Conservation (phyloP, 2,797 vertebrate species). For the Clarias pachynema region DNA sequence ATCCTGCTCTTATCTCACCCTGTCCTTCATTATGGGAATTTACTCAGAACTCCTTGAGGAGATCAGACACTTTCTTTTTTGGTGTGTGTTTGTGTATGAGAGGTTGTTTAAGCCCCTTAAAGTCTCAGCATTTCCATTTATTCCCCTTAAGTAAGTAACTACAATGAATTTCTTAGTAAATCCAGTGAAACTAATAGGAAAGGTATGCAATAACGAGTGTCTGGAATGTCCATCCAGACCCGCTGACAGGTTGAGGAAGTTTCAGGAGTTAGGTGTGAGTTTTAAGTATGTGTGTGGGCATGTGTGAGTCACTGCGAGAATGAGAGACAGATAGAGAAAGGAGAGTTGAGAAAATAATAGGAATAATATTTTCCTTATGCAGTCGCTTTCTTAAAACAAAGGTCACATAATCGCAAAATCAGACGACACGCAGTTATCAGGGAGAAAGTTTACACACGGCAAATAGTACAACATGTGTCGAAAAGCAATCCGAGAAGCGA, state of each 20-base stretch:
- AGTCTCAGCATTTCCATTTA: too few species aligned
- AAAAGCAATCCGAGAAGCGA: background rate
- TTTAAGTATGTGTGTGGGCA: background rate
- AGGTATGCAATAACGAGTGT: background rate
- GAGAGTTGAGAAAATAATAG: background rate
- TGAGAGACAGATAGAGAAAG: background rate
- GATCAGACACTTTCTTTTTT: conserved; percentile 8
- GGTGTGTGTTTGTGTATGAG: background rate
- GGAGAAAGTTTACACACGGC: background rate
- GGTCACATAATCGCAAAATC: background rate
- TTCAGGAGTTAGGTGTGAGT: background rate
- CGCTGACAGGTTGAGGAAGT: background rate
- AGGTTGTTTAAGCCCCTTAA: background rate
- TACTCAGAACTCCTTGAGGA: conserved; percentile 19
- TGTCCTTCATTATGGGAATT: conserved; percentile 41
- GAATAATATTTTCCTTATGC: background rate
- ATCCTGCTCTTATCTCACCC: conserved; percentile 23
- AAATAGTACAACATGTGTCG: background rate
- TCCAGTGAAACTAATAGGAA: background rate
- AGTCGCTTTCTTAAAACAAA: background rate
- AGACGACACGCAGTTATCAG: background rate
- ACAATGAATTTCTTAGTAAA: background rate
- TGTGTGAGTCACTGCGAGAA: background rate
- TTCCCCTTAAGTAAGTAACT: background rate
- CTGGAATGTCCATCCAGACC: background rate